Evolutionary conservation across 2,113 vertebrate genomes (phyloP), one percentile per base, ranked within the genome.

Genomic region (Todiramphus chloris): DNA sequence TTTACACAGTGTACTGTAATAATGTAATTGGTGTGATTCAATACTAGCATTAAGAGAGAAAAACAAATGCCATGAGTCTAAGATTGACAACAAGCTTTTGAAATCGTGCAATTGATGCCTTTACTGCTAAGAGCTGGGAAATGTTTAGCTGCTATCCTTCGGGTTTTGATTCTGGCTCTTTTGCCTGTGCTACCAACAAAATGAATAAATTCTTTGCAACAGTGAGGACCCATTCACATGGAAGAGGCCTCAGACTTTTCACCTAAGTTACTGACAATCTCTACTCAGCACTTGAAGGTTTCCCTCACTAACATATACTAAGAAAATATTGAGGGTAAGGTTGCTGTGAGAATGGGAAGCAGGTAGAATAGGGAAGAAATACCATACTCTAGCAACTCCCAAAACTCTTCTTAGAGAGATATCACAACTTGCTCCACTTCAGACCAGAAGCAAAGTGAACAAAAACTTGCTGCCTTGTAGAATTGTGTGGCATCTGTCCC

Each of bases 1-100:
- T 96, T 95, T 93, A 95, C 87, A 85, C 74, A 96, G 88, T 93
- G 86, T 96, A 96, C 95, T 94, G 90, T 94, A 96, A 97, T 95
- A 95, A 96, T 62, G 68, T 96, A 97, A 97, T 94, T 96, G 92
- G 62, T 39, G 66, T 91, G 90, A 94, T 89, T 95, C 90, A 95
- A 92, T 97, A 94, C 88, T 87, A 96, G 78, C 73, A 96, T 93
- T 94, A 94, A 93, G 77, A 87, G 89, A 95, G 90, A 89, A 94
- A 95, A 96, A 93, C 94, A 97, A 96, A 92, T 73, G 92, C 28
- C 48, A 72, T 21, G 66, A 28, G 25, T 64, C 16, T 10, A 72
- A 93, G 88, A 95, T 14, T 84, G 95, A 94, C 92, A 96, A 96
- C 73, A 95, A 79, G 58, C 83, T 35, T 94, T 64, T 89, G 88